Evolutionary conservation across 2,888 invertebrate species (phyloP), one percentile per base, ranked within the genome.

Genomic region (Anagyrus pseudococci): DNA sequence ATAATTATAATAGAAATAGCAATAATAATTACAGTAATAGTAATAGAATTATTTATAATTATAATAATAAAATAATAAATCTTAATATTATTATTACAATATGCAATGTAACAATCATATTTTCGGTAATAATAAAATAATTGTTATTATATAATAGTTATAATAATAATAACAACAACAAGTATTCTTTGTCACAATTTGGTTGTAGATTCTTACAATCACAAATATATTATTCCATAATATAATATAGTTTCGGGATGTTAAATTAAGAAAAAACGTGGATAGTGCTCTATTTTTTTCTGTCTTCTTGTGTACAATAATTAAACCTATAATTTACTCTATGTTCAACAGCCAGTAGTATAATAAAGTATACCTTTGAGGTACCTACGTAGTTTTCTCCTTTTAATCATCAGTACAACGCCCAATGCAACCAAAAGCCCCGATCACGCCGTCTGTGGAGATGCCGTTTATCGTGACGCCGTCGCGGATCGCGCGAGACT

Each of bases 321-420:
- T 78, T 79, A 79, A 79, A 77, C 76, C 78, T 80, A 80, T 78
- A 73, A 76, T 79, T 37, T 79, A 77, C 78, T 77, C 78, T 80
- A 80, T 80, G 72, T 80, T 79, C 77, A 80, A 80, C 80, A 80
- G 80, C 80, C 80, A 80, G 79, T 80, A 80, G 80, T 80, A 78
- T 79, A 79, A 73, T 80, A 76, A 78, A 77, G 77, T 80, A 80
- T 80, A 80, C 80, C 80, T 78, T 78, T 78, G 78, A 80, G 80
- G 79, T 81, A 80, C 78, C 79, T 78, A 78, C 77, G 77, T 81
- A 78, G 76, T 79, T 77, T 78, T 75, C 68, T 58, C 76, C 57
- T 55, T 55, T 33, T 47, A 22, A 58, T 74, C 72, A 73, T 71
- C 74, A 75, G 76, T 76, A 76, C 76, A 76, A 76, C 75, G 76